Percentiles rank a stretch among this genome's conserved stretches.
Conservation (phyloP, 2,113 vertebrate genomes). For the Centropristis striata region DNA sequence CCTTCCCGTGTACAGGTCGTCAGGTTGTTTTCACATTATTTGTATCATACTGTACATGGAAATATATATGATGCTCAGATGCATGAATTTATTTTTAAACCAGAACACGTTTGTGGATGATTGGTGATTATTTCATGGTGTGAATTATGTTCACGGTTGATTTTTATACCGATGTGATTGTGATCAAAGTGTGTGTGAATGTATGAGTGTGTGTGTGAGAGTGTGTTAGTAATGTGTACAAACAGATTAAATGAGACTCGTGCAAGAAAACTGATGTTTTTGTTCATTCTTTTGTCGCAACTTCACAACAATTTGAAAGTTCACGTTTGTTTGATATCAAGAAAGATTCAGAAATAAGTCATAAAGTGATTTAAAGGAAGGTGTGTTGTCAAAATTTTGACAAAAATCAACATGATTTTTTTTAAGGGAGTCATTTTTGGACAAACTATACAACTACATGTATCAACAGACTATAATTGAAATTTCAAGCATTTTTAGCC, state of each 20-base stretch:
- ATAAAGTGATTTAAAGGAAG: too few relatives aligned
- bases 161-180: slow-evolving; percentile 60
- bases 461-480: too few relatives aligned
- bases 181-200: slow-evolving; percentile 23
- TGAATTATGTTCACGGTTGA: slow-evolving; percentile 15
- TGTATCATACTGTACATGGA: slow-evolving; percentile 85
- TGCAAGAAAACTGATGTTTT: not conserved
- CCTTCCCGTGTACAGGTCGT: not conserved
- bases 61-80: slow-evolving; percentile 74
- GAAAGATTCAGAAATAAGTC: too few relatives aligned
- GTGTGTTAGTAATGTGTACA: slow-evolving; percentile 15
- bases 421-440: too few relatives aligned
- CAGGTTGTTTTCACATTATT: slow-evolving; percentile 14
- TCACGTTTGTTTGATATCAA: too few relatives aligned
- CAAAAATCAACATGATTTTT: too few relatives aligned
- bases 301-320: too few relatives aligned
- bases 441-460: too few relatives aligned
- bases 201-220: not conserved
- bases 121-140: slow-evolving; percentile 48
- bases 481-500: too few relatives aligned
- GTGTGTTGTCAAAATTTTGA: too few relatives aligned
- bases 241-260: slow-evolving; percentile 44
- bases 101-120: slow-evolving; percentile 50
- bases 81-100: slow-evolving; percentile 89
- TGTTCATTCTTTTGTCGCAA: too few relatives aligned